Base-by-base conservation (phyloP, 2,113 vertebrate genomes). In the Acanthisitta chloris region DNA sequence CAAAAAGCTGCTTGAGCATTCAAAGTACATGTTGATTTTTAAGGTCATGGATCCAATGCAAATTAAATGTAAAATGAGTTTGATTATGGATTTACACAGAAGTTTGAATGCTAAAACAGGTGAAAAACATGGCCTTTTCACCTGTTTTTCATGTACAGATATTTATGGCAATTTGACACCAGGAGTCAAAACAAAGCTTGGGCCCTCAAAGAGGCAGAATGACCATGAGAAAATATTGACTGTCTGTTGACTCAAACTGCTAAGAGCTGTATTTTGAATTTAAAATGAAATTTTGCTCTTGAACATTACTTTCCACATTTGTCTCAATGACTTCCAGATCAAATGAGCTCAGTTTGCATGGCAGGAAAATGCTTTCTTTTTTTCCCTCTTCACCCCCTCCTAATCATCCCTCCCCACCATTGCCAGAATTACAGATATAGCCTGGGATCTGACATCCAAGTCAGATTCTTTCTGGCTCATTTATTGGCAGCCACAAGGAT, bases 161-260 rank as follows among this genome's bases (percentile, higher is more conserved):
- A 81, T 88, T 62, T 71, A 81, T 52, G 36, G 55, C 64, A 58
- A 45, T 84, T 95, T 90, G 33, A 57, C 5, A n/a, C 8, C 25
- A 64, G 64, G 57, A 71, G 87, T 94, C 77, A 87, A 76, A 94
- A 77, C 48, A 89, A 91, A 92, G 23, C 65, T 72, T 78, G 45
- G 45, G 77, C 49, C 78, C 81, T 92, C 55, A 67, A 77, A 95
- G 73, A 72, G 52, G 21, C 45, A 71, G 65, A 94, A 91, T 96
- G 94, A 95, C 88, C 64, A 7, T 93, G 74, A 96, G 93, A 94
- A 96, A 96, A 88, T 93, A 94, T 90, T 91, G 92, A 95, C 88
- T 88, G 80, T 85, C 67, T 95, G 87, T 92, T 96, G 79, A 83
- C 81, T 93, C 77, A 94, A 81, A 48, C 62, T 64, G 55, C 51